These are phyloP conservation scores for Turritopsis dohrnii DNA, from an alignment of 30 jellyfish, hydroid and myxozoan species.

Conservation along the genomic window DNA sequence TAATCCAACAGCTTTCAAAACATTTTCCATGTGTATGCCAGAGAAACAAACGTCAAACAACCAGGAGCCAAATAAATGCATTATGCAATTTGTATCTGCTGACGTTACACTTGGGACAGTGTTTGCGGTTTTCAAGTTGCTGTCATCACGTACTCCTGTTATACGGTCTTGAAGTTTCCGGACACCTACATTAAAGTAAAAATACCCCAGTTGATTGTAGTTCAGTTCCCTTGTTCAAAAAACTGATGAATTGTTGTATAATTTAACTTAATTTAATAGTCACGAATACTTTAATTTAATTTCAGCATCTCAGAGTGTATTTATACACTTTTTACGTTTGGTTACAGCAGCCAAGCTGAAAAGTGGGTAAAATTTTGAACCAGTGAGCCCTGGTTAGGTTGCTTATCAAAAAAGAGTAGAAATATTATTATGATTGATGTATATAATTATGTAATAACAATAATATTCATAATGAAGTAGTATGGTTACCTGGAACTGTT, in stretches of 20 bases:
- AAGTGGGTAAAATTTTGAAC: no score
- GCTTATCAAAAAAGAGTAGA: no score
- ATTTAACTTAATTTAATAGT: no score
- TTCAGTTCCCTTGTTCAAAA: no score
- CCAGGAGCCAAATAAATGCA: slow-evolving; percentile 92
- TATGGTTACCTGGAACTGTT: background rate
- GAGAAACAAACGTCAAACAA: slow-evolving; percentile 77
- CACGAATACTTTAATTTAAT: no score
- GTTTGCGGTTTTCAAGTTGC: slow-evolving; percentile 11
- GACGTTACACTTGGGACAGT: slow-evolving; percentile 19
- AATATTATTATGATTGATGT: background rate
- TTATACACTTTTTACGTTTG: background rate
- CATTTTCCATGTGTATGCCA: slow-evolving; percentile 57
- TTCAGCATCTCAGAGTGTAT: no score
- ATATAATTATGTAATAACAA: background rate
- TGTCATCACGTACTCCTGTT: slow-evolving; percentile 36
- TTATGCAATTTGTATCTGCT: slow-evolving; percentile 70
- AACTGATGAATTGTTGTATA: no score
- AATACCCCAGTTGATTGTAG: no score
- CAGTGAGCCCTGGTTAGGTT: no score
- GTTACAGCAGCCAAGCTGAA: no score
- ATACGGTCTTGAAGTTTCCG: background rate
- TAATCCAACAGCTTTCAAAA: slow-evolving; percentile 43
- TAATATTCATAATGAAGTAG: background rate
- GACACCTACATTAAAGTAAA: background rate